Evolutionary conservation across 37 sponge, comb jelly and placozoan genomes (phyloP).

Genomic region (Cliona cf. orientalis): DNA sequence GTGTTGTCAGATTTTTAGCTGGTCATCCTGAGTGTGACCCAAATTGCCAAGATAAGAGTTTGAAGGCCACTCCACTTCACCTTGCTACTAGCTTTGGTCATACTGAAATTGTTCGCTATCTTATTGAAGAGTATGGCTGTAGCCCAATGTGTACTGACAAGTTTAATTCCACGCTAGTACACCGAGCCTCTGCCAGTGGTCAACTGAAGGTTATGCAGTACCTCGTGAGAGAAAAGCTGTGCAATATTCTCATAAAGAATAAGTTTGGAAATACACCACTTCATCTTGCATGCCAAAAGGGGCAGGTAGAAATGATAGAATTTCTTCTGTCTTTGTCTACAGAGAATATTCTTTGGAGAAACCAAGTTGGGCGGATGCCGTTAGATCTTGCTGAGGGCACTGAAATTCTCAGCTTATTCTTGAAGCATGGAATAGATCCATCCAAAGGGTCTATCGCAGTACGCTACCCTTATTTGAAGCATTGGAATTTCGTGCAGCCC

Average conservation of each 20-base stretch:
- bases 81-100: slow-evolving; percentile 28
- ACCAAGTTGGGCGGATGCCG: slow-evolving; percentile 31
- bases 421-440: slow-evolving; percentile 21
- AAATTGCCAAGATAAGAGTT: slow-evolving; percentile 14
- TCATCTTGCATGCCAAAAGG: slow-evolving; percentile 35
- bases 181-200: slow-evolving; percentile 32
- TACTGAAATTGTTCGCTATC: slow-evolving; percentile 14
- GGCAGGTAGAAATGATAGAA: slow-evolving; percentile 16
- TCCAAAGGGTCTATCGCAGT: slow-evolving; percentile 13
- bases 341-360: slow-evolving; percentile 9
- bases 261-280: slow-evolving; percentile 42
- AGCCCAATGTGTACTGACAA: slow-evolving; percentile 19
- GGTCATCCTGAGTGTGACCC: slow-evolving; percentile 29
- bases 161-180: slow-evolving; percentile 18
- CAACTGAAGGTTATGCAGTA: slow-evolving; percentile 16
- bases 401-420: slow-evolving; percentile 15
- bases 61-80: slow-evolving; percentile 36
- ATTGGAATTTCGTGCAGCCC: background rate
- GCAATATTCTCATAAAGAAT: slow-evolving; percentile 10
- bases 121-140: slow-evolving; percentile 13
- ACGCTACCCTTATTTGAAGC: slow-evolving; percentile 19
- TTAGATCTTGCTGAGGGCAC: background rate
- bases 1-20: slow-evolving; percentile 27
- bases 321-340: slow-evolving; percentile 10
- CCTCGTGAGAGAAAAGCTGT: slow-evolving; percentile 33